Base-by-base conservation (phyloP, 2,113 vertebrate genomes). In the Bambusicola thoracicus region DNA sequence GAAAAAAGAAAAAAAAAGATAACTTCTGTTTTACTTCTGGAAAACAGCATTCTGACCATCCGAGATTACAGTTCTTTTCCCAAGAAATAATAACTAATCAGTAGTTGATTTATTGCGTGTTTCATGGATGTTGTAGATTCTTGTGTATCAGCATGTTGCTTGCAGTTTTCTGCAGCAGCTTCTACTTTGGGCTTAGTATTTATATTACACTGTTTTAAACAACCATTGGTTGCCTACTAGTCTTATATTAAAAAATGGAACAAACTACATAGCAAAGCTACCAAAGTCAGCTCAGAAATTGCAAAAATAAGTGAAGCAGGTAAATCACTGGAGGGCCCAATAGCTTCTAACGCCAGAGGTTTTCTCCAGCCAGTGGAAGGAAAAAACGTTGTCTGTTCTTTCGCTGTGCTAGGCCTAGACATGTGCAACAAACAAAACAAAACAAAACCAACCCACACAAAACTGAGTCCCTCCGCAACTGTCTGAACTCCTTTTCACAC, bases 221-320 rank as follows among this genome's bases (percentile, higher is more conserved):
- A 66, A 80, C 3, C 2, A 67, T 13, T 10, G 63, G 58, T 72
- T 46, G 2, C 7, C 63, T 14, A 4, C 46, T 13, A 38, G 62
- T 75, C 12, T 18, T 86, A 77, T 62, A 66, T 43, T 68, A 24
- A 85, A 92, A 96, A n/a, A 67, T 29, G 74, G 14, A 15, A 51
- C 17, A 46, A 18, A 88, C 49, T 22, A 80, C 20, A 53, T 21
- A 27, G 13, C 48, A n/a, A n/a, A n/a, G 32, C 32, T 44, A 40
- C 16, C 30, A 68, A 89, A 85, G 46, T 30, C 75, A 65, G 2
- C 20, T 38, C 34, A 70, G 68, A n/a, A 92, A 61, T 21, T 51
- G 43, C 10, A 68, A 43, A 87, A 40, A 5, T 2, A 58, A 59
- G 17, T 55, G 51, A 44, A 77, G 34, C 5, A 70, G 13, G 19